Evolutionary conservation across 2,888 invertebrate species (phyloP).

Genomic region (Sinodicranocentrus sp.): DNA sequence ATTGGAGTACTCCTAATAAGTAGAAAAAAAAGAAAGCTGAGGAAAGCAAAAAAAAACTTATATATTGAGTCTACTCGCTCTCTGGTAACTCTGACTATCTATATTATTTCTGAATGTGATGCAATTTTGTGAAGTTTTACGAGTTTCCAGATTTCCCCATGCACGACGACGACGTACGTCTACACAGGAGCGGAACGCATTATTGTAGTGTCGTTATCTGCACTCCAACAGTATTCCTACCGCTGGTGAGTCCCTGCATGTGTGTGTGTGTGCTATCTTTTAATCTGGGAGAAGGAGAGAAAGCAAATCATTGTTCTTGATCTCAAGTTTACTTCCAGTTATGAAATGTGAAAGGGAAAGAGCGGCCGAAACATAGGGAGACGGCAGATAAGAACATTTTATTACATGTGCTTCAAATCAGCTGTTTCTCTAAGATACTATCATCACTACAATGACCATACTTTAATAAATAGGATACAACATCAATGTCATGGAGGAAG

Average conservation of each 20-base stretch:
- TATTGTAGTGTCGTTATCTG: background rate
- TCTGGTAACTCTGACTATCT: no score
- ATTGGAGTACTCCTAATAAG: no score
- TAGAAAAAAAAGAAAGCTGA: no score
- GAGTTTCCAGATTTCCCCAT: constrained; percentile 24
- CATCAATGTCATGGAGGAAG: constrained; percentile 36
- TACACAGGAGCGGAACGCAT: background rate
- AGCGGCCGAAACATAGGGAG: constrained; percentile 15
- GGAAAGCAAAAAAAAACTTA: no score
- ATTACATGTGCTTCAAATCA: constrained; percentile 60
- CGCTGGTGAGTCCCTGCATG: background rate
- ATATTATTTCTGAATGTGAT: constrained; percentile 7
- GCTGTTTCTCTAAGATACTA: constrained; percentile 45
- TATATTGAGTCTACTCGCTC: no score
- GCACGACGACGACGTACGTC: background rate
- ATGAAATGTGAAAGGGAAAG: constrained; percentile 19
- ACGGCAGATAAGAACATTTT: constrained; percentile 52
- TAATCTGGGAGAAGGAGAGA: constrained; percentile 47
- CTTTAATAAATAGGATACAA: constrained; percentile 60
- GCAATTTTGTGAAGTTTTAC: constrained; percentile 21
- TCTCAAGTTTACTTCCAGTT: constrained; percentile 6
- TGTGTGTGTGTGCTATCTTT: constrained; percentile 51
- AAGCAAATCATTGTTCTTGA: constrained; percentile 44
- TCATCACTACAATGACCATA: constrained; percentile 55
- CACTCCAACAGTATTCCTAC: constrained; percentile 21